Base-by-base conservation (phyloP, 2,888 invertebrate genomes). In the Sinopyrophorus schimmeli region DNA sequence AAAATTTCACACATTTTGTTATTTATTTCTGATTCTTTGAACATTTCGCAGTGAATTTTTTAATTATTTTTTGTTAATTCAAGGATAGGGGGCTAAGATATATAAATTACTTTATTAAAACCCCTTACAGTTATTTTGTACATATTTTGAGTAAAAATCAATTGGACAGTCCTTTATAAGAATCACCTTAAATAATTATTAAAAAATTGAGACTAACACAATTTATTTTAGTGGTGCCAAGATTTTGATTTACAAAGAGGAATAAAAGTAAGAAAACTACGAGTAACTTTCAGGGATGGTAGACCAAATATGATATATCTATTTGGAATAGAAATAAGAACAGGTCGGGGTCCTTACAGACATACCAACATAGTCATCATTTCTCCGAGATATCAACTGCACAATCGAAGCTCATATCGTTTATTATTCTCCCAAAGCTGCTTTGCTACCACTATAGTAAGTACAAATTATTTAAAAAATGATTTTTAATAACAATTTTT, bases 321-420 rank as follows among this genome's bases (percentile, higher is more conserved):
- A 44, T 86, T 97, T 64, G 97, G 97, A 47, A 88, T 98, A 56
- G 86, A 92, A 66, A 89, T 95, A 39, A 81, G 92, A 47, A 81
- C 84, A 28, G 97, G 96, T 0, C 82, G 90, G 61, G 95, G 94
- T 3, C 82, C 90, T 61, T 95, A 97, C 77, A 80, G 89, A 5
- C 85, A 87, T 66, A 96, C 97, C 17, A 90, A 87, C 69, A 89
- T 98, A 61, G 89, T 96, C 18, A 93, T 93, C 3, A 81, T 98
- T 61, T 89, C 94, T 9, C 95, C 98, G 21, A 80, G 95, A 58
- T 97, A 89, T 76, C 91, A 94, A 73, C 77, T 98, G 47, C 91
- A 95, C 75, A 99, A 99, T 76, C 86, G 88, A 70, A 92, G 84
- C 52, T 75, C 79, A 9, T 79, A 80, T 62, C 84, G 83, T 39